Conservation (phyloP, 1,140 invertebrate species). For the Epicauta chinensis region DNA sequence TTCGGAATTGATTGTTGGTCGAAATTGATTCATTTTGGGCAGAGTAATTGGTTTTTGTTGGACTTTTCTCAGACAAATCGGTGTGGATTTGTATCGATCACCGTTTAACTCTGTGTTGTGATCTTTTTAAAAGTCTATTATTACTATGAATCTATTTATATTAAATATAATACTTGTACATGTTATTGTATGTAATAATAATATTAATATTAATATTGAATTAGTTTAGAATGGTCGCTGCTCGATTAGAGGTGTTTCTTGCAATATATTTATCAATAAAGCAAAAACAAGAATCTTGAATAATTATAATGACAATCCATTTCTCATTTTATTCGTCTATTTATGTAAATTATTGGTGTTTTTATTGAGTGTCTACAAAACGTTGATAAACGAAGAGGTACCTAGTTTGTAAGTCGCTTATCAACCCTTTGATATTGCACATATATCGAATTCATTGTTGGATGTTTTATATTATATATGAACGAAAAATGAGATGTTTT, state of each 20-base stretch:
- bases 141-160: constrained; percentile 45
- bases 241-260: not conserved
- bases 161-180: constrained; percentile 42
- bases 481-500: constrained; percentile 32
- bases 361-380: constrained; percentile 33
- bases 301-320: constrained; percentile 38
- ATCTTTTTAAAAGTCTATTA: constrained; percentile 46
- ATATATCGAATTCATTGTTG: constrained; percentile 33
- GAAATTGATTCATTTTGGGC: too few relatives aligned
- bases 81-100: too few relatives aligned
- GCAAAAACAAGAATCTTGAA: not conserved
- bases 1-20: too few relatives aligned
- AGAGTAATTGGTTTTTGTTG: too few relatives aligned
- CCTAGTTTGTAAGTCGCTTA: constrained; percentile 35
- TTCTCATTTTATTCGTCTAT: too few relatives aligned
- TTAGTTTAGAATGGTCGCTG: constrained; percentile 21
- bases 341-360: constrained; percentile 35
- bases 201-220: constrained; percentile 29
- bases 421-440: constrained; percentile 25
- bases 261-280: too few relatives aligned
- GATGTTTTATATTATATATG: constrained; percentile 30
- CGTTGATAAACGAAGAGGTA: constrained; percentile 23
- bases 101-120: constrained; percentile 44
- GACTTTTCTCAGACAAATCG: too few relatives aligned
- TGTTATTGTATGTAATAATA: constrained; percentile 40